Percentiles rank a stretch among this genome's conserved stretches.
Evolutionary conservation across 2,888 invertebrate genomes (phyloP).

Genomic region (Ichneumoninae sp.): DNA sequence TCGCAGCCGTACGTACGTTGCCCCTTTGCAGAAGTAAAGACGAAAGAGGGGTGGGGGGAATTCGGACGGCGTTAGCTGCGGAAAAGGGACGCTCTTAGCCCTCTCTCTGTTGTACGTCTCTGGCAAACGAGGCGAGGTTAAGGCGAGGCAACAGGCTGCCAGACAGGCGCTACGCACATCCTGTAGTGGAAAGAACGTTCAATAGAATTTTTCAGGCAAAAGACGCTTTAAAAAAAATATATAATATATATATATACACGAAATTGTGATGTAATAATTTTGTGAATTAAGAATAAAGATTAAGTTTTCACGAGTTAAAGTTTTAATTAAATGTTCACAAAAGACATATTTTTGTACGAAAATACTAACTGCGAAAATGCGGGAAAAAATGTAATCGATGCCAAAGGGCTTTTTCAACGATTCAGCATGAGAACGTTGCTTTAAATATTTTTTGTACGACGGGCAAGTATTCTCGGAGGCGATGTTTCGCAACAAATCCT

Average conservation of each 20-base stretch:
- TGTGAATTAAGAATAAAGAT: no score
- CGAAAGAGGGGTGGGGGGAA: constrained; percentile 19
- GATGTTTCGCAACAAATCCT: constrained; percentile 8
- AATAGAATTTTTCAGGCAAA: constrained; percentile 76
- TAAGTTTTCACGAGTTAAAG: no score
- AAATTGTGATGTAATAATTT: not conserved
- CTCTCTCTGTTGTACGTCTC: constrained; percentile 1
- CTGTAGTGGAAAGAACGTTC: constrained; percentile 70
- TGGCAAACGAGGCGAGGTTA: constrained; percentile 34
- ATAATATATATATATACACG: not conserved
- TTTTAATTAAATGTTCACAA: no score
- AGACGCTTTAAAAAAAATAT: constrained; percentile 55
- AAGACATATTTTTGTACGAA: not conserved
- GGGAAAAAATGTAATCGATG: not conserved
- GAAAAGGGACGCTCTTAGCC: constrained; percentile 16
- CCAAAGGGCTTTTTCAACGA: not conserved
- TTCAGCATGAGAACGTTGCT: not conserved
- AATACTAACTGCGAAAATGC: not conserved
- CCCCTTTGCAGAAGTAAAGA: constrained; percentile 48
- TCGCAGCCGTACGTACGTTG: constrained; percentile 48
- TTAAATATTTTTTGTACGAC: not conserved
- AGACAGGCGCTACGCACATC: constrained; percentile 69
- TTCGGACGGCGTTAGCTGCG: constrained; percentile 21
- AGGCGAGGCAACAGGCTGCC: constrained; percentile 65
- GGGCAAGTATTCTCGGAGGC: not conserved